Base-by-base conservation (phyloP, 2,113 vertebrate species). In the Phyllopteryx taeniolatus region DNA sequence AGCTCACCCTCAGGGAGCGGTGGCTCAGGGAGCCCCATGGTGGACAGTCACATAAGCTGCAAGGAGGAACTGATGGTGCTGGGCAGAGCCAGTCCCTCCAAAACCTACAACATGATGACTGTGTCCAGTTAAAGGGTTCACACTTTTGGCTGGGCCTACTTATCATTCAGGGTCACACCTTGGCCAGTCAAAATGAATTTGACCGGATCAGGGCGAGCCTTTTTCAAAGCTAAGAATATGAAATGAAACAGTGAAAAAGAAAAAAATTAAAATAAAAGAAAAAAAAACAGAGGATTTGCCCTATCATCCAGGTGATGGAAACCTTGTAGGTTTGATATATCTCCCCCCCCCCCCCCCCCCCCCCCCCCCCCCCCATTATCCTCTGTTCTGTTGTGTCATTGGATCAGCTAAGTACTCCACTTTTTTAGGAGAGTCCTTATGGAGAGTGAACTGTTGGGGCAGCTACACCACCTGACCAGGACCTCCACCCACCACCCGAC, bases 21-120 rank as follows among this genome's bases (percentile, higher is more conserved):
- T 78, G 71, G 76, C 71, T 35, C 85, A 79, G 91, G 91, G 87
- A 83, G 94, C 90, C 89, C 95, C 71, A 94, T 98, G 94, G 94
- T 96, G 92, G 98, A 98, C 91, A 97, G 95, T 94, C 93, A 94
- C 88, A 96, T 96, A 94, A 98, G 98, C 95, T 99, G 97, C 93
- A 99, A 98, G 94, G 98, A 98, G 92, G 98, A 98, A 95, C 94
- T 98, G 88, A 94, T 96, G 90, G 94, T 96, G 89, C 89, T 99
- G 93, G 96, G 96, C 84, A 93, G 98, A 92, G 93, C 95, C 84
- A 98, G 96, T 92, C 96, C 97, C 88, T 95, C 97, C 91, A 98
- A 98, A 93, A 91, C 93, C 91, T 99, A 98, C 94, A 97, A 93
- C 91, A 99, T 99, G 97, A 98, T 99, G 98, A 99, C 98, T 92